Base-by-base conservation (phyloP, 2,113 vertebrate species). In the Syngnathus floridae region DNA sequence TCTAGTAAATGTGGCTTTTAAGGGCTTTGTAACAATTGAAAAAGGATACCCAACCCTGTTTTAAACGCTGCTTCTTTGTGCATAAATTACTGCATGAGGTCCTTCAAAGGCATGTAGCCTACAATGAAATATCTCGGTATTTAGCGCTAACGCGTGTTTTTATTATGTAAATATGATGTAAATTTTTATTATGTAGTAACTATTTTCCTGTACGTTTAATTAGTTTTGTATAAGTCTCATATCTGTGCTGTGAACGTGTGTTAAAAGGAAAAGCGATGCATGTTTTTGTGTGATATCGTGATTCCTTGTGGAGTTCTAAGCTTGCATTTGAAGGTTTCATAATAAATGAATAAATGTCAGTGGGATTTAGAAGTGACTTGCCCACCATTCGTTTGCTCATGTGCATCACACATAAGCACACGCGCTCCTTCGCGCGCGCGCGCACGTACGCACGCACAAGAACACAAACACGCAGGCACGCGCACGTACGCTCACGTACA, bases 271-370 rank as follows among this genome's bases (percentile, higher is more conserved):
- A 65, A 5, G 4, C 66, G 70, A 41, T 9, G 37, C 1, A 22
- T 36, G 40, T 12, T 71, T 4, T 61, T 68, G 22, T 76, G 72
- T 78, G 62, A 31, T 66, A 31, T 43, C 66, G 70, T 71, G 22
- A 8, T 46, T 36, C 1, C 52, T 54, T 41, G 35, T 45, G 71
- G 7, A 64, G 61, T 38, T 66, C 7, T 10, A 58, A 11, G 36
- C 46, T 64, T 56, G 21, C 12, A 16, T 64, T 66, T 1, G 19
- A 40, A 21, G 0, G 38, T 14, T 57, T 77, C 26, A 65, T 62
- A 65, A 58, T 75, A 26, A 19, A 41, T 2, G 5, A 66, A 62
- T 35, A 17, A 40, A 60, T 21, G 36, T 40, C 19, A 5, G 37
- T 21, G n/a, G 7, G 16, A 19, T 57, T 36, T 35, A 56, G 13